These are phyloP conservation scores for Chinchilla lanigera DNA, from an alignment of 2,113 vertebrate genomes.

Conservation along the genomic window DNA sequence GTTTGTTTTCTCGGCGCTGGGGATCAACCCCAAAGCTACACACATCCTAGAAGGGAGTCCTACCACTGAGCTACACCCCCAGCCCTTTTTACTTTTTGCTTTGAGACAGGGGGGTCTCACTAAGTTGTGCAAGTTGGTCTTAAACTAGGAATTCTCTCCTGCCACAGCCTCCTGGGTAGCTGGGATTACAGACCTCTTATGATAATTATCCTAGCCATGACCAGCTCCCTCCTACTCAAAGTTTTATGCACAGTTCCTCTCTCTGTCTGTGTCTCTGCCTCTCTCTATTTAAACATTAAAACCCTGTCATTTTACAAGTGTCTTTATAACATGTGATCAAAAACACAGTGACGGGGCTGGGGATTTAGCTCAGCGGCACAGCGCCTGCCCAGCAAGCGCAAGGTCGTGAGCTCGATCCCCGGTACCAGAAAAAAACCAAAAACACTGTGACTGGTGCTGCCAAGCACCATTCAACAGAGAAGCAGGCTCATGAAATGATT, in stretches of 20 bases:
- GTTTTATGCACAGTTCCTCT: not conserved
- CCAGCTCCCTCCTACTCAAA: constrained; percentile 28
- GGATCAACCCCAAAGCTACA: not conserved
- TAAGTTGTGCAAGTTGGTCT: not conserved
- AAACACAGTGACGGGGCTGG: not conserved
- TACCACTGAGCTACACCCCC: not conserved
- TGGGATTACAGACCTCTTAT: not conserved
- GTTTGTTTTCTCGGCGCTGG: not conserved
- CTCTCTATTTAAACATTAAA: constrained; percentile 32
- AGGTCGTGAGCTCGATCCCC: no score
- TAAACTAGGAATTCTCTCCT: not conserved
- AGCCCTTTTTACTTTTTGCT: not conserved
- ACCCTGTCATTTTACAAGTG: constrained; percentile 17
- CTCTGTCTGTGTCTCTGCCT: no score
- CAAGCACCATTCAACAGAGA: not conserved
- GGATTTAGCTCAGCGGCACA: no score
- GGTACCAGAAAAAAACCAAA: no score
- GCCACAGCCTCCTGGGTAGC: not conserved
- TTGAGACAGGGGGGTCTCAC: not conserved
- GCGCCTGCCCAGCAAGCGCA: no score
- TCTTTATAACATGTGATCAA: not conserved
- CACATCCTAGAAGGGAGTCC: not conserved
- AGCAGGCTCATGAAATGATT: not conserved
- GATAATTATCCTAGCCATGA: not conserved
- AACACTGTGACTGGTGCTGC: not conserved